Evolutionary conservation across 64 coral and sea anemone genomes (phyloP), one percentile per base, ranked within the genome.

Genomic region (Platygyra sinensis): DNA sequence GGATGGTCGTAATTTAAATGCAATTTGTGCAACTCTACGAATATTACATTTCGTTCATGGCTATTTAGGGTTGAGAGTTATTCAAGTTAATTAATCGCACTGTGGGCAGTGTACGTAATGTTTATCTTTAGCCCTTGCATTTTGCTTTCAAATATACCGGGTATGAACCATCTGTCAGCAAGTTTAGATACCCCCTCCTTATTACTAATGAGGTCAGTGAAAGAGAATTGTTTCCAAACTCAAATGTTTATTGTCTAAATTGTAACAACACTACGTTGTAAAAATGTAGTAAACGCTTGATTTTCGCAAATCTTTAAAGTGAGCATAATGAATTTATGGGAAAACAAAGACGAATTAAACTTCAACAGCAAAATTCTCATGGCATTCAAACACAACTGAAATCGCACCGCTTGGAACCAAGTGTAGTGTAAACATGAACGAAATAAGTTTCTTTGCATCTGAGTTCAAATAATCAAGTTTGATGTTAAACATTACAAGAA

Each of bases 21-120:
- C 76, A 78, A 52, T 78, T 78, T 78, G 76, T 39, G 39, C 42
- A 78, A 78, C 49, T 36, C 39, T 16, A 20, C 39, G 76, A 78
- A 78, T 78, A 78, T 78, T 52, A 78, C 76, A 78, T 78, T 78
- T 78, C 39, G 76, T 78, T 78, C 32, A 78, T 78, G 42, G 76
- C 42, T 78, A 64, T 64, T 64, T 64, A 17, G 62, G 0, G 62
- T 64, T 64, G 62, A 64, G 62, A 64, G 62, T 64, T 64, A 64
- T 64, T 64, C 8, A 64, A 64, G 0, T 64, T 64, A 64, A 12
- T 64, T 5, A n/a, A n/a, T n/a, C n/a, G 8, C 15, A 2, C 62
- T 2, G 62, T 64, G 15, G 15, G 18, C 62, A 64, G 15, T 64
- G 62, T 64, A 22, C 3, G 62, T 64, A 64, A 64, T 18, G 19